phyloP scores from a whole-genome alignment of 2,888 invertebrate genomes.

The Branchinecta sandiegonensis region DNA sequence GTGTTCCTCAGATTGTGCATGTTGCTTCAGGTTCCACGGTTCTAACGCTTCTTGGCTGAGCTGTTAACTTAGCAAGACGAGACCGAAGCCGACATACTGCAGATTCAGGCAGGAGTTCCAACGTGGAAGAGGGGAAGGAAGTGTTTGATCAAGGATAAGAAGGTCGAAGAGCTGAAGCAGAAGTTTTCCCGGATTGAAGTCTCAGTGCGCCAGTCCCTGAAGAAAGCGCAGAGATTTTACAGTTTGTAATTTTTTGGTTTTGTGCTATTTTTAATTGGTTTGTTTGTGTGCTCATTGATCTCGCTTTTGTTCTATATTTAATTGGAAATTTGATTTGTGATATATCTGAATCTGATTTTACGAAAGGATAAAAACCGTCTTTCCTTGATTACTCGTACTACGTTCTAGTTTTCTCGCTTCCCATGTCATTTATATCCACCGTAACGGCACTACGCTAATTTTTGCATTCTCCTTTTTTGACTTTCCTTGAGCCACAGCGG shows the following conservation, averaged over 20 bases:
- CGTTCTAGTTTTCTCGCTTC: no score
- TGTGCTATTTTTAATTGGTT: neutral
- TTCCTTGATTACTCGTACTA: no score
- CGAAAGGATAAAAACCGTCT: no score
- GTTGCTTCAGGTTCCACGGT: neutral
- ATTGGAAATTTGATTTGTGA: no score
- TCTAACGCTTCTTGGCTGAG: neutral
- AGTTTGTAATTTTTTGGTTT: neutral
- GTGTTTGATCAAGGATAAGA: neutral
- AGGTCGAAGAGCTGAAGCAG: neutral
- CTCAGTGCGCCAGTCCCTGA: conserved; percentile 1
- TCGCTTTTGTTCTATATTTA: no score
- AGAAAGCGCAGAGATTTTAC: neutral
- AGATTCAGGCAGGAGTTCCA: neutral
- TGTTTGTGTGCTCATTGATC: no score
- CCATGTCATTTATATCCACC: no score
- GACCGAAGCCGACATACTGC: neutral
- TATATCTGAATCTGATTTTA: no score
- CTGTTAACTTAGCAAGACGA: neutral
- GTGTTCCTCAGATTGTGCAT: no score
- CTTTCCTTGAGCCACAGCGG: no score
- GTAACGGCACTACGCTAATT: no score
- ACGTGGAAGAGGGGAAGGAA: neutral
- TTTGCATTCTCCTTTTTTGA: no score
- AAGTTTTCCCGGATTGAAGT: neutral